phyloP scores from a whole-genome alignment of 2,113 vertebrate species.

The Clarias magur region DNA sequence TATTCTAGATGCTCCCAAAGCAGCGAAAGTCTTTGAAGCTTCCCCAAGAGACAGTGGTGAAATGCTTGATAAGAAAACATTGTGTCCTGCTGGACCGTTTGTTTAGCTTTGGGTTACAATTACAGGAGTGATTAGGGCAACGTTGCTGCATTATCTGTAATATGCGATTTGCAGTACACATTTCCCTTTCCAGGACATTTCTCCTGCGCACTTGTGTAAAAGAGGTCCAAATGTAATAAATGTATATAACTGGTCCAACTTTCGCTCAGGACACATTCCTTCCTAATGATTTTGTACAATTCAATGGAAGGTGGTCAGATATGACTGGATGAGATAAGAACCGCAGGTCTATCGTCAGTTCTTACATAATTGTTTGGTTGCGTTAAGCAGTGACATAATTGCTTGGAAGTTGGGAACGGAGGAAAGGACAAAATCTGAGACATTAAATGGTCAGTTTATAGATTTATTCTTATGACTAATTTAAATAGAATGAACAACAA shows the following conservation, averaged over 20 bases:
- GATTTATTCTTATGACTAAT: neutral
- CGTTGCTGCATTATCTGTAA: neutral
- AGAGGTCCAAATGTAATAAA: neutral
- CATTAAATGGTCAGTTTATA: neutral
- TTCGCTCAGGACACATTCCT: neutral
- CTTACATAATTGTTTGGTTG: neutral
- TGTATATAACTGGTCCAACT: neutral
- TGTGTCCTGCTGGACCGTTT: neutral
- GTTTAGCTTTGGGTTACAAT: constrained; percentile 50
- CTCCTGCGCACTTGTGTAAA: neutral
- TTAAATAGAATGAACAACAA: neutral
- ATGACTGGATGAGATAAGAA: neutral
- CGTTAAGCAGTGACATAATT: neutral
- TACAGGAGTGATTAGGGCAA: constrained; percentile 46
- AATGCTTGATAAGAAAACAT: neutral
- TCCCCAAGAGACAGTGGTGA: neutral
- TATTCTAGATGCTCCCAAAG: too few species aligned
- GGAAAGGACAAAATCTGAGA: neutral
- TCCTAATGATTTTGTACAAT: neutral
- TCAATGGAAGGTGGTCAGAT: neutral
- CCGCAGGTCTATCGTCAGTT: neutral
- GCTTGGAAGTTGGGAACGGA: neutral
- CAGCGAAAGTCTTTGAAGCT: neutral
- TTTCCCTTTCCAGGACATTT: neutral
- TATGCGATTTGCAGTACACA: neutral